Base-by-base conservation (phyloP, 2,113 vertebrate genomes). In the Marmota flaviventris region DNA sequence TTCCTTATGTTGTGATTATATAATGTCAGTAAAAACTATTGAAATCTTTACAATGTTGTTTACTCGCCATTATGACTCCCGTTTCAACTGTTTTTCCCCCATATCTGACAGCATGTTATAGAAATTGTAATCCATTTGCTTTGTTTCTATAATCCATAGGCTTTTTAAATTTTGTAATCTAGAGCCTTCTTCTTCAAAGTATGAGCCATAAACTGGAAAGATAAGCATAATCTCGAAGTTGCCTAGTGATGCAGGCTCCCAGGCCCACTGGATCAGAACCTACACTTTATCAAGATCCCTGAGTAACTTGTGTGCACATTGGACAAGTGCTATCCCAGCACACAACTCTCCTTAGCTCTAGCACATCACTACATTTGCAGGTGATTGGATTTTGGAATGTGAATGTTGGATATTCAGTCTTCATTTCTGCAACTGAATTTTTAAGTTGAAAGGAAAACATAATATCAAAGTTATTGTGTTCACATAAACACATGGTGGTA, bases 391-490 rank as follows among this genome's bases (percentile, higher is more conserved):
- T 89, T 65, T n/a, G 20, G 45, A 48, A 69, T 53, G 10, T 91
- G 51, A 86, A 51, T 51, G 63, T 37, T 87, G 25, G 85, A 24
- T 58, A 78, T 3, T 34, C 22, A 84, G 2, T 24, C n/a, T 78
- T 53, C 78, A 72, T 32, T 24, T 10, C 9, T 32, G 29, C 27
- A 83, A 94, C 27, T 84, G 12, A 45, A 39, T 42, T 90, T 78
- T 67, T 93, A 65, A 94, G 56, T 12, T 29, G 13, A 87, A 84
- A 91, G 20, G 45, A 90, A 97, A 83, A 37, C 27, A 10, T 51
- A 53, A 10, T 45, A 53, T 56, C 20, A 25, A 85, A 76, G 48
- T 65, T 2, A 92, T 16, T 72, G 8, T 16, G 25, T 45, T 84
- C 53, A 72, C n/a, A 48, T 90, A 37, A 89, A 85, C 79, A 58